These are phyloP conservation scores for Colossoma macropomum DNA, from an alignment of 2,113 vertebrate genomes.

Conservation along the genomic window DNA sequence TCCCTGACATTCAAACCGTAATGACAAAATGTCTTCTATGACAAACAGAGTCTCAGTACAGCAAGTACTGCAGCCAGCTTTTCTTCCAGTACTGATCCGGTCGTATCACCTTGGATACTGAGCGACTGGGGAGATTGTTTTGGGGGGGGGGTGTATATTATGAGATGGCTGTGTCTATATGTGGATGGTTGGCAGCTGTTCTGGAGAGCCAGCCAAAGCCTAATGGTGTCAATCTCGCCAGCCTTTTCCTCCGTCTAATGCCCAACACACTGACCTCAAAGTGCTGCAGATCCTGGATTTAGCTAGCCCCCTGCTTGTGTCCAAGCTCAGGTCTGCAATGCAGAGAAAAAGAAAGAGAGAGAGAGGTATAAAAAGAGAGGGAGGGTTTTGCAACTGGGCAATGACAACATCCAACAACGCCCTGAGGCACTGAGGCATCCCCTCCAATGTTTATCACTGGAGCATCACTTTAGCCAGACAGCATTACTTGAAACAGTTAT, in stretches of 20 bases:
- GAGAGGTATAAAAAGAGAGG: background rate
- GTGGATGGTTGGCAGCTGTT: conserved; percentile 43
- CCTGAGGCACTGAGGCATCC: conserved; percentile 1
- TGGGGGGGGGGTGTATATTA: conserved; percentile 34
- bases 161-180: conserved; percentile 45
- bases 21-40: background rate
- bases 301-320: conserved; percentile 26
- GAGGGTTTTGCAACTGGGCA: background rate
- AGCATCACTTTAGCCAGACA: conserved; percentile 7
- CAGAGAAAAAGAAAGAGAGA: conserved; percentile 32
- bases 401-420: conserved; percentile 11
- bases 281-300: conserved; percentile 30
- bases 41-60: background rate
- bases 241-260: conserved; percentile 39
- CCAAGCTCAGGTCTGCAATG: conserved; percentile 42
- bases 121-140: conserved; percentile 1
- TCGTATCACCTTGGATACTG: background rate
- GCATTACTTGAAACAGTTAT: conserved; percentile 31
- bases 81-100: background rate
- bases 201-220: conserved; percentile 42
- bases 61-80: background rate
- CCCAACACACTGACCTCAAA: conserved; percentile 44
- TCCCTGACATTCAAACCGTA: background rate
- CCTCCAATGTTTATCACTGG: conserved; percentile 30
- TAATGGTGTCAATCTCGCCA: conserved; percentile 49